Evolutionary conservation across 2,113 vertebrate species (phyloP).

Genomic region (human): GRCh38 chr2:217328501-217329000

Average conservation of each 20-base stretch:
- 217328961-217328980: background rate
- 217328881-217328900: background rate
- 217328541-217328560: background rate
- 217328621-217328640: background rate
- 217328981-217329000: background rate
- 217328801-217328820: background rate
- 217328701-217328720: background rate
- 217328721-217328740: background rate
- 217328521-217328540: background rate
- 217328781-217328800: background rate
- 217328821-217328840: background rate
- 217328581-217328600: background rate
- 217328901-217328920: background rate
- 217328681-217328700: background rate
- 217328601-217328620: background rate
- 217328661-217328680: background rate
- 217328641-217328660: conserved; percentile 46
- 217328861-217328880: background rate
- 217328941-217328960: background rate
- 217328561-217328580: background rate
- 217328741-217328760: background rate
- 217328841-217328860: background rate
- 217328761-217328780: background rate
- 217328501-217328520: background rate
- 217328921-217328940: background rate